phyloP scores from a whole-genome alignment of 2,113 vertebrate species.

The Gymnarchus niloticus region DNA sequence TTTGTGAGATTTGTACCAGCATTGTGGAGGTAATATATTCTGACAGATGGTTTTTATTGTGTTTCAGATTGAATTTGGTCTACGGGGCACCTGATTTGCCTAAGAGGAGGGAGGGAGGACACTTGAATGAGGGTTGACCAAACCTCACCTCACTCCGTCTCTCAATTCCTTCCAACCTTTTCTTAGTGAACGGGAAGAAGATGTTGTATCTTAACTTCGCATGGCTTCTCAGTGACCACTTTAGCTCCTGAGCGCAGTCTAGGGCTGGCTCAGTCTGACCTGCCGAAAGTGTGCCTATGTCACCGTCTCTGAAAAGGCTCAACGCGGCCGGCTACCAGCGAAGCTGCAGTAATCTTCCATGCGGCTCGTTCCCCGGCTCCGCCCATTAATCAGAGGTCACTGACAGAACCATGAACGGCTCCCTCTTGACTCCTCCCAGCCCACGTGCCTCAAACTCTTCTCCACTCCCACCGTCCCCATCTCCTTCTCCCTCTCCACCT shows the following conservation, averaged over 20 bases:
- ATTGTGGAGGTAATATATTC: neutral
- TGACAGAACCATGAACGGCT: slow-evolving; percentile 57
- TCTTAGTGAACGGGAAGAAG: neutral
- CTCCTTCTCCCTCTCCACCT: slow-evolving; percentile 60
- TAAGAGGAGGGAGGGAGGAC: neutral
- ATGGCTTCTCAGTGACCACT: slow-evolving; percentile 1
- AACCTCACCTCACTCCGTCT: neutral
- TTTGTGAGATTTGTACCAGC: neutral
- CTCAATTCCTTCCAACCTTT: neutral
- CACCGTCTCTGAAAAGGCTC: neutral
- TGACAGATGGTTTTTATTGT: neutral
- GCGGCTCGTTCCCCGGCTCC: neutral
- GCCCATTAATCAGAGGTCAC: neutral
- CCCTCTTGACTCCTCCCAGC: slow-evolving; percentile 65
- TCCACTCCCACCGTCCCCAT: slow-evolving; percentile 59
- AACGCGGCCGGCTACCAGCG: neutral
- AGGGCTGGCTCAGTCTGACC: neutral
- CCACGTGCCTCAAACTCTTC: slow-evolving; percentile 59
- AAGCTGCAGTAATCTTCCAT: neutral
- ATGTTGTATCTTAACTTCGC: neutral
- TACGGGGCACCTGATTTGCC: neutral
- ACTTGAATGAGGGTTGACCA: neutral
- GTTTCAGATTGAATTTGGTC: slow-evolving; percentile 26
- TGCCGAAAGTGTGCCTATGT: neutral
- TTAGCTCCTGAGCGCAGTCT: neutral